phyloP scores from a whole-genome alignment of 2,797 vertebrate species.

The Buphagus erythrorhynchus region DNA sequence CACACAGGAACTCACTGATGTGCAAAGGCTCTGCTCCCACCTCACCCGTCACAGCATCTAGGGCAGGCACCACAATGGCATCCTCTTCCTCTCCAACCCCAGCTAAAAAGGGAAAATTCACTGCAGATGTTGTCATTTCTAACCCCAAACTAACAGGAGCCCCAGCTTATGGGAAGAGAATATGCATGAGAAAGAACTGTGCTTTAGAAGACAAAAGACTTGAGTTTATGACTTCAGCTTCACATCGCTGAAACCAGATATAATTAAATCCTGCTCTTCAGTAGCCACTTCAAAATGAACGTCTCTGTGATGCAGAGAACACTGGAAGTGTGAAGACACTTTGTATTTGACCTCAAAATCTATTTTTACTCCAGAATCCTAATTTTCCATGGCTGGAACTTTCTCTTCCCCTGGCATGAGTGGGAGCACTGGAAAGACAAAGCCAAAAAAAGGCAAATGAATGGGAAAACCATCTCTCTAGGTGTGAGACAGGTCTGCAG shows the following conservation, averaged over 20 bases:
- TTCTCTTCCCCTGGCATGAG: neutral
- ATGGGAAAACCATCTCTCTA: neutral
- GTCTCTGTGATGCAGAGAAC: neutral
- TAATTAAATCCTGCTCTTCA: conserved; percentile 11
- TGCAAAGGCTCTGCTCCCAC: neutral
- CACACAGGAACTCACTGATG: neutral
- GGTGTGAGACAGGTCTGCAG: neutral
- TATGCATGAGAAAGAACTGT: neutral
- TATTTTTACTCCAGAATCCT: conserved; percentile 18
- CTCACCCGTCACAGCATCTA: neutral
- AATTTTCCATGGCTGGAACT: neutral
- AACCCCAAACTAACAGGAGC: accelerated
- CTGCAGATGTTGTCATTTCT: neutral
- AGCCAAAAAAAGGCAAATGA: neutral
- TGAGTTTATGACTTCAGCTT: neutral
- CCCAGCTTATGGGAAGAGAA: neutral
- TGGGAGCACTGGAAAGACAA: neutral
- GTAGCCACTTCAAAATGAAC: neutral
- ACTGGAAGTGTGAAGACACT: neutral
- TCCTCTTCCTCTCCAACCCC: neutral
- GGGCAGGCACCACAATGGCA: neutral
- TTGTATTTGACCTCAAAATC: neutral
- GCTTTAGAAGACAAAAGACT: neutral
- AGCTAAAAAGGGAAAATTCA: neutral
- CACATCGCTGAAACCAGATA: neutral